Conservation (phyloP, 2,888 invertebrate genomes). For the Ernsta delagoae region DNA sequence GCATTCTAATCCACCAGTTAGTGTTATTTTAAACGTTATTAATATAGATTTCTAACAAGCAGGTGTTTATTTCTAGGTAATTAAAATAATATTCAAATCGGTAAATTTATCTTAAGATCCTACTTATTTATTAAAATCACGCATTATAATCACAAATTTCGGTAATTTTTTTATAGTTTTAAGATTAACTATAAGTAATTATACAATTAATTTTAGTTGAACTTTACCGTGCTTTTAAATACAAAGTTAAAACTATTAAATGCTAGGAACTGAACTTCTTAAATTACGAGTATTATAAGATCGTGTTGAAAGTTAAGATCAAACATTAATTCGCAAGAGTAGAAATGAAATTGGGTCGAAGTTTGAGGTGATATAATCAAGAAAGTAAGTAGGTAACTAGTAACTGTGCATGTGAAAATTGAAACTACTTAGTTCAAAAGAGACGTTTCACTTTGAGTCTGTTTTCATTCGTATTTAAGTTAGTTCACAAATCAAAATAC, state of each 20-base stretch:
- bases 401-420: neutral
- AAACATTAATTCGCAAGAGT: slow-evolving; percentile 12
- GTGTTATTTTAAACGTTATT: neutral
- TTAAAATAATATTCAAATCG: no score
- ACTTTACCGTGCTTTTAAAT: no score
- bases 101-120: neutral
- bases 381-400: neutral
- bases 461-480: neutral
- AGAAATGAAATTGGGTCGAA: slow-evolving; percentile 9
- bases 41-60: neutral
- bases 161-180: no score
- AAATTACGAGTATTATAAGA: neutral
- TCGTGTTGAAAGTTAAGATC: slow-evolving; percentile 1
- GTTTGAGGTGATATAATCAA: slow-evolving; percentile 2
- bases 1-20: neutral
- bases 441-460: neutral
- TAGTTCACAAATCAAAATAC: no score
- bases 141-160: no score
- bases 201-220: no score
- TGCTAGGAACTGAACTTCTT: neutral
- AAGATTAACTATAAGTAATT: no score
- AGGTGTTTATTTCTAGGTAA: no score
- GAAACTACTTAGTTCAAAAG: slow-evolving; percentile 2
- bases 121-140: no score
- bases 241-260: neutral